phyloP scores from a whole-genome alignment of 2,888 invertebrate species.

The Parnassius mnemosyne region DNA sequence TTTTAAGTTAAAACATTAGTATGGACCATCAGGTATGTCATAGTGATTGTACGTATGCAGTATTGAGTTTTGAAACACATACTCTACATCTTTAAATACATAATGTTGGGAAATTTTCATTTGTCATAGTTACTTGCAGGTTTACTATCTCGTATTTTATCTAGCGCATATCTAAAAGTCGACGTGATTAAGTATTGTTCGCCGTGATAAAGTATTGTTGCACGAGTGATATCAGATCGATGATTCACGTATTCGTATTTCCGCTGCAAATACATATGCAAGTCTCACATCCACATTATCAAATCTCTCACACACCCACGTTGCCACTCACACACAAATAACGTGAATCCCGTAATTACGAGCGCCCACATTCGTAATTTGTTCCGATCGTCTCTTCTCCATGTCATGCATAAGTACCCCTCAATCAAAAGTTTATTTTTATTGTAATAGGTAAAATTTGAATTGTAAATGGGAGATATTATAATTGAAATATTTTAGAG shows the following conservation, averaged over 20 bases:
- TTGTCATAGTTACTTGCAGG: conserved; percentile 16
- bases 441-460: conserved; percentile 4
- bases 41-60: too few relatives aligned
- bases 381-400: conserved; percentile 7
- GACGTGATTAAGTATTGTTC: conserved; percentile 19
- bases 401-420: conserved; percentile 12
- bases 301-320: conserved; percentile 7
- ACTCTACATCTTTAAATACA: too few relatives aligned
- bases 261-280: background rate
- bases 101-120: conserved; percentile 14
- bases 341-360: conserved; percentile 18
- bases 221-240: conserved; percentile 14
- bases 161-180: conserved; percentile 10
- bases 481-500: background rate
- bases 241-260: conserved; percentile 20
- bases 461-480: conserved; percentile 5
- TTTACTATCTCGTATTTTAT: conserved; percentile 16
- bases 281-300: background rate
- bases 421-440: conserved; percentile 13
- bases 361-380: conserved; percentile 23
- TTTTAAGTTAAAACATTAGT: too few relatives aligned
- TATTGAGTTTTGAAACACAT: too few relatives aligned
- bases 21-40: too few relatives aligned
- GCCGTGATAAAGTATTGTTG: conserved; percentile 20
- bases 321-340: conserved; percentile 6